A percentile compares a stretch with the other conserved stretches of the same genome.
Conservation (phyloP, 2,888 invertebrate genomes). For the Eilema griseolum region DNA sequence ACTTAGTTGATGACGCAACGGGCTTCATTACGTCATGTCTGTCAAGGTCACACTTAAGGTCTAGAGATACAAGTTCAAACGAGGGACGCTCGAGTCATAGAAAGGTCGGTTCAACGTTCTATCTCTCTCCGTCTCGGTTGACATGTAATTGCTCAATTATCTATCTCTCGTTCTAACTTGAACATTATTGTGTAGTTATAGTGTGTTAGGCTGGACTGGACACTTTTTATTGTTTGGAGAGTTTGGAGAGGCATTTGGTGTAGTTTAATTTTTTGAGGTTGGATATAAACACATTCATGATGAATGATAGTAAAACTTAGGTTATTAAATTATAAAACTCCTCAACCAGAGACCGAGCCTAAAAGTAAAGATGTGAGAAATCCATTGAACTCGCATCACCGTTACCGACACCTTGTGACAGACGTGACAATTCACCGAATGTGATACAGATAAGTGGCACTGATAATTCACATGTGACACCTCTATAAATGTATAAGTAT, state of each 20-base stretch:
- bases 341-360: background rate
- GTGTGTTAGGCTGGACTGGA: conserved; percentile 10
- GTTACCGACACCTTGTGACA: too few relatives aligned
- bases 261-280: conserved; percentile 1
- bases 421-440: too few relatives aligned
- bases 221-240: conserved; percentile 18
- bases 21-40: conserved; percentile 42
- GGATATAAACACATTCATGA: conserved; percentile 7
- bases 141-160: background rate
- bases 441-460: too few relatives aligned
- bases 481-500: too few relatives aligned
- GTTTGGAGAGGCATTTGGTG: conserved; percentile 15
- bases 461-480: too few relatives aligned
- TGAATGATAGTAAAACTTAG: background rate
- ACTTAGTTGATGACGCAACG: conserved; percentile 11
- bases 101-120: conserved; percentile 29
- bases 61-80: conserved; percentile 45
- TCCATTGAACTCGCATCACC: too few relatives aligned
- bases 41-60: conserved; percentile 44
- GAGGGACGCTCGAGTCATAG: conserved; percentile 31
- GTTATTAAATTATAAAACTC: background rate
- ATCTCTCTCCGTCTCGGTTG: conserved; percentile 31
- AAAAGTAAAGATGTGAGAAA: background rate
- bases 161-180: conserved; percentile 7
- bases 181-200: background rate